Base-by-base conservation (phyloP, 2,888 invertebrate species). In the Hedychridium roseum region DNA sequence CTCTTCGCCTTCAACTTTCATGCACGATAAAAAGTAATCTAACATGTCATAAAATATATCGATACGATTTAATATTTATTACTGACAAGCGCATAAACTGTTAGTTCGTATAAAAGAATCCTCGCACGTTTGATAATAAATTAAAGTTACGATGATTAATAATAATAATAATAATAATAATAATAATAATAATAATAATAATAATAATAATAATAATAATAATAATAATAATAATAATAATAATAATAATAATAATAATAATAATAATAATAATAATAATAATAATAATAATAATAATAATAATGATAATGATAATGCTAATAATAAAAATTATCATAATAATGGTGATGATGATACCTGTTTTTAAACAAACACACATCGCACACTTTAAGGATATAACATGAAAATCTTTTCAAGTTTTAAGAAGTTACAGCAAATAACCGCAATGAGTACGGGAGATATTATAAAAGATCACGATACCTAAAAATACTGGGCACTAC, bases 81-180 rank as follows among this genome's bases (percentile, higher is more conserved):
- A 62, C 60, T 64, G 59, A 66, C 61, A 55, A 68, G 68, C 68
- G 57, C 64, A 58, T 67, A 69, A 54, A 70, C 55, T 66, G 64
- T 68, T 65, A 68, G 59, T 66, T 50, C 66, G 44, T 50, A 60
- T 59, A 17, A 54, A 53, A 50, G 27, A 48, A 53, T 64, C 49
- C 54, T 63, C 63, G 55, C 54, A 48, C 54, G 43, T 43, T 40
- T 15, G 21, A 20, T 44, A 48, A 31, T 42, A 57, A 46, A 59
- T 60, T 61, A 61, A 59, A 63, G 68, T 59, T 59, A 58, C 46
- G 59, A 62, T 66, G 62, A 70, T 64, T 59, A 57, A 72, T 67
- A 52, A 53, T 26, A 43, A 9, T 35, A 40, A 18, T 21, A 21
- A 42, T 54, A 49, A 45, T 47, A 48, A 23, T 20, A 12, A 27